Evolutionary conservation across 2,797 vertebrate genomes (phyloP).

Genomic region (Coregonus sp.): DNA sequence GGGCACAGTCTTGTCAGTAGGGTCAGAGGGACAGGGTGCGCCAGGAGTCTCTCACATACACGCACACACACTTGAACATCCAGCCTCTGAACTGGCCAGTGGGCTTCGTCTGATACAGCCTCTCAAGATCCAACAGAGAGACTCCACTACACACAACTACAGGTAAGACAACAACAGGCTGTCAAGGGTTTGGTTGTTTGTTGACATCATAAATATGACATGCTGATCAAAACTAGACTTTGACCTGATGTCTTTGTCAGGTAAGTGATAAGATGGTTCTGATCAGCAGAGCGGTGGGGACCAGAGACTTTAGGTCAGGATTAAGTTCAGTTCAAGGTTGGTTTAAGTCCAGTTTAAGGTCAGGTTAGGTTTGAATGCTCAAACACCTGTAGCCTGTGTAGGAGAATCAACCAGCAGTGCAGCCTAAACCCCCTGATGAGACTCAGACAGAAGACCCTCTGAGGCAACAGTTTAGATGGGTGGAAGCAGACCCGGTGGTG

Average conservation of each 20-base stretch:
- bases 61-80: constrained; percentile 9
- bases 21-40: constrained; percentile 36
- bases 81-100: constrained; percentile 21
- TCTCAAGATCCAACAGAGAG: constrained; percentile 40
- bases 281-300: not conserved
- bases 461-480: not conserved
- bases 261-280: constrained; percentile 9
- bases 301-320: not conserved
- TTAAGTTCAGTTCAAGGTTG: constrained; percentile 33
- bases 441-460: not conserved
- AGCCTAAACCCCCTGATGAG: not conserved
- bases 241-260: too few species aligned
- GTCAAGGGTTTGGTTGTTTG: not conserved
- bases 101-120: constrained; percentile 16
- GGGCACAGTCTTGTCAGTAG: constrained; percentile 57
- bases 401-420: not conserved
- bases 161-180: constrained; percentile 52
- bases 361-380: not conserved
- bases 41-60: constrained; percentile 34
- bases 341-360: constrained; percentile 34
- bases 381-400: constrained; percentile 40
- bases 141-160: constrained; percentile 18
- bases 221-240: too few species aligned
- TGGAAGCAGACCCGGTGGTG: not conserved
- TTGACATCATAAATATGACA: not conserved